Base-by-base conservation (phyloP, 2,113 vertebrate genomes). In the Gila orcuttii region DNA sequence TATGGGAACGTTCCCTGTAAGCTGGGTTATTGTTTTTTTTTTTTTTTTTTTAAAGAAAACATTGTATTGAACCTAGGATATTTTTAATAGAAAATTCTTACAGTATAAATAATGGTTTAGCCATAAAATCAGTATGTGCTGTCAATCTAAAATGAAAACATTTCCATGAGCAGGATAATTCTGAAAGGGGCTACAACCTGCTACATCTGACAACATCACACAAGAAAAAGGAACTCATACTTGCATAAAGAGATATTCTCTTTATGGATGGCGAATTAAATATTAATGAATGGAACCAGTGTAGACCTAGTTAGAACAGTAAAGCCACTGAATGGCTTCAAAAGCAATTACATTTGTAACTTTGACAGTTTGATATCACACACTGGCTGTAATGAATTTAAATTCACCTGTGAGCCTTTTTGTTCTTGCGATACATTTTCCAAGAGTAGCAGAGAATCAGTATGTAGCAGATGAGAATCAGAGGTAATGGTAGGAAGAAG, bases 401-500 rank as follows among this genome's bases (percentile, higher is more conserved):
- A 17, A 86, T 82, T 88, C 89, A 95, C 88, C 90, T 90, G 90
- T 83, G 90, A 62, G 89, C 87, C 89, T 92, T 91, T 78, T 93
- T 93, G 87, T 94, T 95, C 87, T 93, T 92, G 78, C 92, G 90
- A 87, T 94, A 92, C 76, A 86, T 91, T 39, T 92, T 89, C 91
- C 89, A 93, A 0, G 82, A 89, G 73, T 91, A 94, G 85, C 86
- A 92, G 74, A 94, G 90, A 92, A 94, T 95, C 89, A 94, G 92
- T 89, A 94, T 90, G 84, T 91, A 94, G 83, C 81, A 92, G 60
- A 89, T 76, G 84, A 93, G 62, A 89, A 94, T 91, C 45, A 92
- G 86, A 8, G 91, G 91, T 85, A 95, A 93, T 78, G 93, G 93
- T 71, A 93, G 92, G 90, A 94, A 94, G 76, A 93, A 95, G 55